Base-by-base conservation (phyloP, 30 jellyfish, hydroid and myxozoan species). In the Turritopsis rubra region DNA sequence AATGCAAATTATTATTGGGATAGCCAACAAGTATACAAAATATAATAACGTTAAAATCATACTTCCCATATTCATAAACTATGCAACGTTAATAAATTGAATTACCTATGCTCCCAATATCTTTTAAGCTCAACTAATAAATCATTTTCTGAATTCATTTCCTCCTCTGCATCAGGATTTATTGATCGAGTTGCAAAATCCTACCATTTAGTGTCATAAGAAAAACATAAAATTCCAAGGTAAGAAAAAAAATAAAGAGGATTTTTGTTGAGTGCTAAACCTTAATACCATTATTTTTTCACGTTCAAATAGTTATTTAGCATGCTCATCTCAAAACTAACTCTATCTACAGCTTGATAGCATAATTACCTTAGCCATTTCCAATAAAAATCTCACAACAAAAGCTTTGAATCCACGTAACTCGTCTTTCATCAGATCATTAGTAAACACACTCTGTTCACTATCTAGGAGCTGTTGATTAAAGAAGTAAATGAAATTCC, bases 171-270 rank as follows among this genome's bases (percentile, higher is more conserved):
- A 20, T 60, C 81, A n/a, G 82, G 28, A 27, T 28, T 54, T 22
- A 83, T 82, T 9, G 92, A 83, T 21, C 92, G 89, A 20, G 92
- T 88, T 17, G 96, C 82, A 74, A 88, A 88, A 71, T 88, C 96
- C 96, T 88, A 52, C 17, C n/a, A n/a, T n/a, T n/a, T n/a, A n/a
- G n/a, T n/a, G n/a, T n/a, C n/a, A n/a, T n/a, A n/a, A n/a, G n/a
- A n/a, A n/a, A n/a, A n/a, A n/a, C n/a, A n/a, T n/a, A n/a, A n/a
- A n/a, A n/a, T n/a, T n/a, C n/a, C n/a, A n/a, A n/a, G n/a, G n/a
- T n/a, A n/a, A n/a, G n/a, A n/a, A n/a, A n/a, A n/a, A n/a, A n/a
- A n/a, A n/a, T n/a, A n/a, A n/a, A n/a, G n/a, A n/a, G n/a, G n/a
- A n/a, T n/a, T n/a, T n/a, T n/a, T n/a, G n/a, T n/a, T n/a, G n/a